Conservation (phyloP, 2,888 invertebrate genomes). For the Drosophila buzzatii region DNA sequence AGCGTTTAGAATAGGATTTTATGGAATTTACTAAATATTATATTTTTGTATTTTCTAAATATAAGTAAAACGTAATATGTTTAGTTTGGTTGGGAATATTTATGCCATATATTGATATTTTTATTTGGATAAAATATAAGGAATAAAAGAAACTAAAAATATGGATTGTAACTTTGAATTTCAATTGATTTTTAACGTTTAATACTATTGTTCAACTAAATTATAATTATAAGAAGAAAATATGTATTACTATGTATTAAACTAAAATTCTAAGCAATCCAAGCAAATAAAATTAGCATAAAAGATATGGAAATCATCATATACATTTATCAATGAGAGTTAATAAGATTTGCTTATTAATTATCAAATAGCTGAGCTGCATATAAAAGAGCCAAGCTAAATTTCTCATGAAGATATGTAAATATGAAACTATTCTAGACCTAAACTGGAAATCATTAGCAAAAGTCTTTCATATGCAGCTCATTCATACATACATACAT, state of each 20-base stretch:
- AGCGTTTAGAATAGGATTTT: constrained; percentile 4
- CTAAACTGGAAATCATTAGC: too few relatives aligned
- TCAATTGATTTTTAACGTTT: too few relatives aligned
- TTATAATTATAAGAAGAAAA: too few relatives aligned
- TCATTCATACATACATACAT: background rate
- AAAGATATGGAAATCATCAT: too few relatives aligned
- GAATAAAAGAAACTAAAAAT: background rate
- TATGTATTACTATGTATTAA: too few relatives aligned
- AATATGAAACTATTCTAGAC: background rate
- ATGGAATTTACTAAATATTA: constrained; percentile 1
- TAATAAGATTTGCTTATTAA: background rate
- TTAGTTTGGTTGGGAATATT: background rate
- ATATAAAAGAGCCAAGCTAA: background rate
- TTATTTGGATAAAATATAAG: background rate
- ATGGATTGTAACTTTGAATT: too few relatives aligned
- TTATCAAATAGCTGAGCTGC: background rate
- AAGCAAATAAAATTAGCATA: too few relatives aligned
- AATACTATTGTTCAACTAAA: too few relatives aligned
- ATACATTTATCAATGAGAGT: background rate
- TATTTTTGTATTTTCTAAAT: background rate
- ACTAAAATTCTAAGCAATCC: too few relatives aligned
- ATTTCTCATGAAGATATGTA: background rate
- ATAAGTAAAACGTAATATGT: background rate
- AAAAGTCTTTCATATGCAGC: background rate
- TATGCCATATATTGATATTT: background rate